Evolutionary conservation across 1,140 invertebrate species (phyloP), one percentile per base, ranked within the genome.

Genomic region (Apis cerana): DNA sequence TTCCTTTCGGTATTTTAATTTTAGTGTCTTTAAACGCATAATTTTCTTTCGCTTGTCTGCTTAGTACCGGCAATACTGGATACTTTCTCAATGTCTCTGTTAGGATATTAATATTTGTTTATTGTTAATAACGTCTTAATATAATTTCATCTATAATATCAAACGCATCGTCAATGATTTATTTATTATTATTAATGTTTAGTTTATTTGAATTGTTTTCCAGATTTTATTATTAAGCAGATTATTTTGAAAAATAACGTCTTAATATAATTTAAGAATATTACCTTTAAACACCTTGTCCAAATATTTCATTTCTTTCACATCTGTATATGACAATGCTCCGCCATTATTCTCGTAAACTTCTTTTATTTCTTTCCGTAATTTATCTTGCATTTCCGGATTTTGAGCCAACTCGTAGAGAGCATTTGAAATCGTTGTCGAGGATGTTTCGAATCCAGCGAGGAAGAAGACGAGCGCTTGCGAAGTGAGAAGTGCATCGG

Each of bases 31-130:
- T 91, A 9, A 96, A 87, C 9, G 88, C 94, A 74, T 95, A 96
- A 4, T 43, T 43, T 43, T 43, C 33, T 2, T 0, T 43, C 33
- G 33, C 33, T 43, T 43, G 4, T n/a, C 89, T 85, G 76, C 95
- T 93, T 58, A 94, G 93, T 0, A 96, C 85, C 67, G 93, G 86
- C 7, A 93, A 86, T n/a, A 95, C 94, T 8, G 96, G 95, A 91
- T 95, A 95, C 85, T 95, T 91, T 11, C 96, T 92, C 65, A 96
- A 85, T 3, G 95, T 95, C 93, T 96, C 96, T 95, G 58, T 7
- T 23, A 19, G 50, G 56, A 89, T 64, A 94, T 19, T 43, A 43
- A 43, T 43, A 43, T 43, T 7, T 43, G 33, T 43, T 43, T 43
- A 43, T 43, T 7, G 33, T 43, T 43, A 27, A 43, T 43, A 43